Evolutionary conservation across 2,888 invertebrate genomes (phyloP).

Genomic region (Cosmia trapezina): DNA sequence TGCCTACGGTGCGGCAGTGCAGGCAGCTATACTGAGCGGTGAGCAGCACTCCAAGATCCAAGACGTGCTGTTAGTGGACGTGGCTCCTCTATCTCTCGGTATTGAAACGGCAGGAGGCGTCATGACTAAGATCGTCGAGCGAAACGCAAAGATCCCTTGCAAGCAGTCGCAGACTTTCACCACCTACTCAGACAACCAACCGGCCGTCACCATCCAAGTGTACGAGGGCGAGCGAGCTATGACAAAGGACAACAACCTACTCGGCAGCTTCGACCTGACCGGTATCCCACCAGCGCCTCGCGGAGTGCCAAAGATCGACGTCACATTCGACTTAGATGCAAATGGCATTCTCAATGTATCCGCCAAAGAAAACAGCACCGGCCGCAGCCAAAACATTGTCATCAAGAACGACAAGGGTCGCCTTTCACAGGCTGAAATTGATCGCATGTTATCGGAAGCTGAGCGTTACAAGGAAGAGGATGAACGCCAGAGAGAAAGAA

Average conservation of each 20-base stretch:
- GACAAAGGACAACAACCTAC: slow-evolving; percentile 94
- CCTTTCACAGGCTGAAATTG: slow-evolving; percentile 95
- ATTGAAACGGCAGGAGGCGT: slow-evolving; percentile 95
- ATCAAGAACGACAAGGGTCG: slow-evolving; percentile 96
- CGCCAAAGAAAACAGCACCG: slow-evolving; percentile 93
- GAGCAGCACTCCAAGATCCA: slow-evolving; percentile 94
- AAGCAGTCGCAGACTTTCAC: slow-evolving; percentile 94
- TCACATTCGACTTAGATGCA: slow-evolving; percentile 94
- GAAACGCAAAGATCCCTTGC: slow-evolving; percentile 93
- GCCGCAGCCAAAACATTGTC: slow-evolving; percentile 93
- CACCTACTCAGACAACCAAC: slow-evolving; percentile 95
- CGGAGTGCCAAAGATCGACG: slow-evolving; percentile 92
- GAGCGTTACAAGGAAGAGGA: slow-evolving; percentile 94
- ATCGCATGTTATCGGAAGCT: slow-evolving; percentile 94
- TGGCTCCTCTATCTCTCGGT: slow-evolving; percentile 92
- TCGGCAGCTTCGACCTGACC: slow-evolving; percentile 92
- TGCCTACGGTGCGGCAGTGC: slow-evolving; percentile 94
- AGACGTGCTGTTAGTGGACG: slow-evolving; percentile 91
- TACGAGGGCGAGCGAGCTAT: slow-evolving; percentile 95
- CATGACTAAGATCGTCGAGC: slow-evolving; percentile 94
- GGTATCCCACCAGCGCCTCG: slow-evolving; percentile 93
- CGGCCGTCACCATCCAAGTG: slow-evolving; percentile 93
- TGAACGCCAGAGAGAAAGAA: slow-evolving; percentile 92
- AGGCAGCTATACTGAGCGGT: slow-evolving; percentile 93
- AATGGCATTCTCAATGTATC: slow-evolving; percentile 96